Conservation (phyloP, 2,113 vertebrate genomes). For the Mastomys natalensis region DNA sequence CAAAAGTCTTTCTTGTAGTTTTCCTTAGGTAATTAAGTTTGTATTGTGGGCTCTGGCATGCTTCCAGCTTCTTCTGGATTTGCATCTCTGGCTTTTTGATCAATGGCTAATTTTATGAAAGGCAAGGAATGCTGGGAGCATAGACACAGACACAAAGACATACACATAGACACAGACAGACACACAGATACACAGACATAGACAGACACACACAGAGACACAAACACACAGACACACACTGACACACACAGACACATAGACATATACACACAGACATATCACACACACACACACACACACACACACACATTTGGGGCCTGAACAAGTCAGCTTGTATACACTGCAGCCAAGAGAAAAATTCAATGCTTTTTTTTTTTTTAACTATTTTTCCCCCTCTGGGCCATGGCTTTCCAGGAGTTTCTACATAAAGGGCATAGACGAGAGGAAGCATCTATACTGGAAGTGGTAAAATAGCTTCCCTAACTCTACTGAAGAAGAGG, state of each 20-base stretch:
- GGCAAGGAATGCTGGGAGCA: not conserved
- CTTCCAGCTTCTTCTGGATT: constrained; percentile 84
- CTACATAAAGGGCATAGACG: not conserved
- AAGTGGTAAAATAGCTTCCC: not conserved
- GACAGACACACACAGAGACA: not conserved
- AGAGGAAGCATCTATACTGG: not conserved
- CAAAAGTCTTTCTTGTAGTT: constrained; percentile 88
- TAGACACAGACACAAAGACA: not conserved
- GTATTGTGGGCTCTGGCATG: constrained; percentile 86
- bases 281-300: not conserved
- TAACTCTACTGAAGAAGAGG: not conserved
- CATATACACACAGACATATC: not conserved
- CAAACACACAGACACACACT: not conserved
- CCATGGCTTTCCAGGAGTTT: constrained; percentile 15
- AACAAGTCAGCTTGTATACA: not conserved
- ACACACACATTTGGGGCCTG: not conserved
- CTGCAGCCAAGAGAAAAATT: constrained; percentile 5
- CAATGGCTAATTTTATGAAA: constrained; percentile 76
- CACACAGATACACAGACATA: not conserved
- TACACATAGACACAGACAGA: not conserved
- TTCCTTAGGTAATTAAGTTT: constrained; percentile 89
- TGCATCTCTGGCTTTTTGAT: constrained; percentile 81
- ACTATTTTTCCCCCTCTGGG: not conserved
- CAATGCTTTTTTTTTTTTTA: not conserved
- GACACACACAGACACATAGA: not conserved